phyloP scores from a whole-genome alignment of 1,140 invertebrate genomes.

The Achroia grisella region DNA sequence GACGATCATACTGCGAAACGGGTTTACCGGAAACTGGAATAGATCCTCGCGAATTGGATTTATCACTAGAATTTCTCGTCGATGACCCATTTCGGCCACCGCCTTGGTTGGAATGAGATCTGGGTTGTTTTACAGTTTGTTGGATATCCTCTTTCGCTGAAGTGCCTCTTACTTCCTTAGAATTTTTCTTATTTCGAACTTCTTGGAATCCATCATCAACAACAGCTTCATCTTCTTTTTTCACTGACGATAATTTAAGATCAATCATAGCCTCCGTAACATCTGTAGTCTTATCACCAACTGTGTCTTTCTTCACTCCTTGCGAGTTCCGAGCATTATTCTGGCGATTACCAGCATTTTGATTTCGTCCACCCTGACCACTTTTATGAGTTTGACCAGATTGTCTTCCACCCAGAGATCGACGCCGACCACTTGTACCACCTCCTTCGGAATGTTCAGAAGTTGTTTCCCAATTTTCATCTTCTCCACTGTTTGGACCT shows the following conservation, averaged over 20 bases:
- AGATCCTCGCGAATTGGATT: conserved; percentile 48
- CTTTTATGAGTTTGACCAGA: conserved; percentile 35
- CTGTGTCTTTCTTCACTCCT: conserved; percentile 40
- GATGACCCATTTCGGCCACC: conserved; percentile 63
- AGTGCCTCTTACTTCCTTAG: conserved; percentile 75
- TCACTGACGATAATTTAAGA: conserved; percentile 49
- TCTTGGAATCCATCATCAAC: conserved; percentile 90
- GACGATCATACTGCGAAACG: conserved; percentile 75
- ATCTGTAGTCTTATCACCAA: conserved; percentile 44
- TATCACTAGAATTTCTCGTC: conserved; percentile 65
- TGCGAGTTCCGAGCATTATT: conserved; percentile 40
- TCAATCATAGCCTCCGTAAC: conserved; percentile 59
- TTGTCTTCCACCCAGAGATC: conserved; percentile 72
- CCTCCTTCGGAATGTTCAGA: conserved; percentile 81
- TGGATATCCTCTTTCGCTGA: conserved; percentile 71
- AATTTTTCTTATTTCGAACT: conserved; percentile 87
- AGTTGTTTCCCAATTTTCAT: conserved; percentile 81
- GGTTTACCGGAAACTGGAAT: conserved; percentile 57
- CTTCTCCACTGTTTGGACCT: conserved; percentile 69
- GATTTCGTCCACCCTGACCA: conserved; percentile 34
- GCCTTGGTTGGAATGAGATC: conserved; percentile 64
- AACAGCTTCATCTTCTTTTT: conserved; percentile 56
- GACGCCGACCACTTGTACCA: conserved; percentile 33
- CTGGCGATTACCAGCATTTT: conserved; percentile 41
- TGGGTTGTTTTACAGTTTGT: conserved; percentile 47